Base-by-base conservation (phyloP, 2,113 vertebrate genomes). In the Turnix velox region DNA sequence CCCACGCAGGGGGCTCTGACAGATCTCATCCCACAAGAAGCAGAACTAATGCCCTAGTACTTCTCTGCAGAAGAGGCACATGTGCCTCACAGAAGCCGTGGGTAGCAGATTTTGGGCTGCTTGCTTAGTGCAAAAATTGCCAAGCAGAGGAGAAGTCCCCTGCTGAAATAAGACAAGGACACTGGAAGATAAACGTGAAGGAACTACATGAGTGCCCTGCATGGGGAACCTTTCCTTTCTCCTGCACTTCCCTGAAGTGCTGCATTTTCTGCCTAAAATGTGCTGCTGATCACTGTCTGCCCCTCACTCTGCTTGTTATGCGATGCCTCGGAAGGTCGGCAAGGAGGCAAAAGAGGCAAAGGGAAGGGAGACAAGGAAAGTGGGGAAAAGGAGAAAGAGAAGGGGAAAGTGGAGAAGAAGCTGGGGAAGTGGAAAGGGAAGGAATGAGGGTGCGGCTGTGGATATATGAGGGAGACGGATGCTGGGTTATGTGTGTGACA, bases 401-500 rank as follows among this genome's bases (percentile, higher is more conserved):
- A 52, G n/a, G 9, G 18, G n/a, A 7, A 54, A 39, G 12, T 4
- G 35, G 14, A 28, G 15, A 72, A 54, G n/a, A 31, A 57, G 9
- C 48, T 52, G 33, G 48, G 37, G 12, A 18, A 9, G 7, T 24
- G 30, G 15, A 30, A 39, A 20, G 18, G 43, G 22, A 48, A 48
- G 9, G 30, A 18, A 7, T 1, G 55, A 48, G 10, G 28, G n/a
- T 11, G 7, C 9, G 35, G 51, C 48, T 22, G 16, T 20, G 14
- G 10, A 28, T 37, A 31, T 19, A 1, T 10, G 25, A 62, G 6
- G 39, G 57, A 57, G 28, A 9, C 3, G 39, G 16, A n/a, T n/a
- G 0, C 24, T 0, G 4, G 3, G 18, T 12, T 65, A 5, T 7
- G 39, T 6, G 3, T 8, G 13, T 3, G 0, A 20, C n/a, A n/a